phyloP scores from a whole-genome alignment of 2,113 vertebrate species.

The Leptodactylus fuscus region DNA sequence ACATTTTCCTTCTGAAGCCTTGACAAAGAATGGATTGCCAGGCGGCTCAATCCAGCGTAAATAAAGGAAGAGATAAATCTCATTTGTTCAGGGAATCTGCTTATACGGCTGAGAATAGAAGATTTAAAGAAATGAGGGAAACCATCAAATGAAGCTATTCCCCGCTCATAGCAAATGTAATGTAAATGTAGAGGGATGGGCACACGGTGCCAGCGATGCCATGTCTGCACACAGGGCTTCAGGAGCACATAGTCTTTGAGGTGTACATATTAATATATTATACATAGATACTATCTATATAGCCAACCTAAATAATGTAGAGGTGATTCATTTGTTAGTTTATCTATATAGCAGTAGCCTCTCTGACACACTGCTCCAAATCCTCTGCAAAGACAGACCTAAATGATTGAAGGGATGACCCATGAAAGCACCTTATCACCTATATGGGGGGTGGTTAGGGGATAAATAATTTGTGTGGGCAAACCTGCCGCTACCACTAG shows the following conservation, averaged over 20 bases:
- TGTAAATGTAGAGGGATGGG: not conserved
- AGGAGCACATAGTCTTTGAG: too few species aligned
- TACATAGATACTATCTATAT: too few species aligned
- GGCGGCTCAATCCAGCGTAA: constrained; percentile 34
- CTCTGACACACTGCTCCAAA: not conserved
- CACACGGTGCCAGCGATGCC: too few species aligned
- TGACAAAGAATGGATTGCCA: constrained; percentile 27
- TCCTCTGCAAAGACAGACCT: not conserved
- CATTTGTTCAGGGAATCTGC: constrained; percentile 54
- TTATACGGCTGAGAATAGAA: constrained; percentile 6
- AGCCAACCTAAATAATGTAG: too few species aligned
- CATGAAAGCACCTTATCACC: too few species aligned
- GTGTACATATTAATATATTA: too few species aligned
- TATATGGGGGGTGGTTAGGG: too few species aligned
- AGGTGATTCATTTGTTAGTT: not conserved
- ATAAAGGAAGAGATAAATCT: constrained; percentile 47
- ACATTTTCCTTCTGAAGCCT: constrained; percentile 38
- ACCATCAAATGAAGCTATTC: constrained; percentile 30
- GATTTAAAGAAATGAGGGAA: constrained; percentile 5
- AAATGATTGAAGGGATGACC: too few species aligned
- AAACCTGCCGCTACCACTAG: too few species aligned
- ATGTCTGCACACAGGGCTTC: not conserved
- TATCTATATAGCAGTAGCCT: not conserved
- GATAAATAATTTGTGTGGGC: too few species aligned
- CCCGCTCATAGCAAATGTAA: not conserved